Percentiles rank a stretch among this genome's conserved stretches.
Evolutionary conservation across 1,140 invertebrate species (phyloP).

Genomic region (Drosophila varians): DNA sequence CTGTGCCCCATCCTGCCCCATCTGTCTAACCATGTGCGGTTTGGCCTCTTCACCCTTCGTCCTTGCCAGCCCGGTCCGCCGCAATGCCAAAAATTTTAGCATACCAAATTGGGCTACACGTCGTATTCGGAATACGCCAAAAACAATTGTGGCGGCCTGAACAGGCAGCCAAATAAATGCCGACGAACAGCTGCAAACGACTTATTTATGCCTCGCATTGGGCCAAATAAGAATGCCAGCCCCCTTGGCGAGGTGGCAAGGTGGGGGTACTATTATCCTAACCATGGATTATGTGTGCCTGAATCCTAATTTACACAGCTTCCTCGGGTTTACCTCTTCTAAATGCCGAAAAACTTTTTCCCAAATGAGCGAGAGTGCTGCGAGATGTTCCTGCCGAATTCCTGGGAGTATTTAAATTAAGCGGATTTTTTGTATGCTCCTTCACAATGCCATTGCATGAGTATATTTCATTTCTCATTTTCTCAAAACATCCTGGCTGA

Average conservation of each 20-base stretch:
- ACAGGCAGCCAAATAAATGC: conserved; percentile 63
- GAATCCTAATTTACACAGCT: conserved; percentile 44
- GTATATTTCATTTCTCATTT: conserved; percentile 71
- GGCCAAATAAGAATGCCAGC: conserved; percentile 3
- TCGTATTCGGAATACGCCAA: conserved; percentile 34
- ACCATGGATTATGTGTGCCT: conserved; percentile 26
- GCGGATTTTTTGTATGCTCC: conserved; percentile 24
- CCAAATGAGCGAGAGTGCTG: conserved; percentile 16
- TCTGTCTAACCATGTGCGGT: conserved; percentile 17
- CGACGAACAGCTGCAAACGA: conserved; percentile 73
- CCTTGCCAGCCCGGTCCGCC: conserved; percentile 12
- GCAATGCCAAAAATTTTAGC: conserved; percentile 23
- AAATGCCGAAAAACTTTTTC: conserved; percentile 9
- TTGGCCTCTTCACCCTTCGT: conserved; percentile 2
- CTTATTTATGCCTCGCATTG: conserved; percentile 66
- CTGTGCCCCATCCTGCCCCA: conserved; percentile 28
- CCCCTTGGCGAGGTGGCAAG: neutral
- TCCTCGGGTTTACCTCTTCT: conserved; percentile 25
- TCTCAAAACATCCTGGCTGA: conserved; percentile 28
- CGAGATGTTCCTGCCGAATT: conserved; percentile 9
- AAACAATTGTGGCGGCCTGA: conserved; percentile 58
- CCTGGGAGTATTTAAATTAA: conserved; percentile 42
- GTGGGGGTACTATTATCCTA: conserved; percentile 23
- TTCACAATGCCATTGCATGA: conserved; percentile 54
- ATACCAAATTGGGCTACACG: conserved; percentile 50